These are phyloP conservation scores for Oscheius sp. DNA, from an alignment of 2,888 invertebrate genomes.

Conservation along the genomic window DNA sequence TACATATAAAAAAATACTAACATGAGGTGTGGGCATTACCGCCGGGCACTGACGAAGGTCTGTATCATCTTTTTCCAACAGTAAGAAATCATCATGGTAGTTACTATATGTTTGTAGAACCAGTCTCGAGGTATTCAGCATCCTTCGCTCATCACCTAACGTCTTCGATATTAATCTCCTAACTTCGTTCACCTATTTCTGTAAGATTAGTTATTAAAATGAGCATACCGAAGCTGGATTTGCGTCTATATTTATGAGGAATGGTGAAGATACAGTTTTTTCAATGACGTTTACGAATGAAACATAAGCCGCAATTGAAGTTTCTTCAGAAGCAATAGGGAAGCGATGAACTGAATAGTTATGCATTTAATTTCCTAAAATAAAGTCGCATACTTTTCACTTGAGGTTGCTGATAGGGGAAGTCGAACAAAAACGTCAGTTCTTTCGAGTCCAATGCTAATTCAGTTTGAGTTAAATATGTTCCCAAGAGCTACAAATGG, in stretches of 20 bases:
- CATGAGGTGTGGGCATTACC: constrained; percentile 24
- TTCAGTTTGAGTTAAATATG: not conserved
- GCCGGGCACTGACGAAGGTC: not conserved
- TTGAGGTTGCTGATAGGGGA: no score
- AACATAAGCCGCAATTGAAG: constrained; percentile 30
- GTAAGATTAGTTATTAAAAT: not conserved
- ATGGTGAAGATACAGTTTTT: constrained; percentile 38
- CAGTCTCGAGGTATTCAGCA: not conserved
- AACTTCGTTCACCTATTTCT: no score
- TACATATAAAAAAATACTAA: constrained; percentile 36
- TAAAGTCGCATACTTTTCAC: not conserved
- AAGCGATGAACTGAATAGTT: not conserved
- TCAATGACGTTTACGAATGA: constrained; percentile 47
- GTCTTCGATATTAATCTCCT: no score
- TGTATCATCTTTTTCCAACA: constrained; percentile 36
- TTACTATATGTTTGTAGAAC: constrained; percentile 16
- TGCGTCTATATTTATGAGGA: constrained; percentile 35
- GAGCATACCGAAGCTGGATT: constrained; percentile 5
- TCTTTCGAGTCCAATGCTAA: not conserved
- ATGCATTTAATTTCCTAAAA: not conserved
- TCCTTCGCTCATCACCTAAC: no score
- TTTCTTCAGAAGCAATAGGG: not conserved
- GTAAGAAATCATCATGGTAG: constrained; percentile 37
- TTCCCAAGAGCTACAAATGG: not conserved
- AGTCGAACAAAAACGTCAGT: constrained; percentile 8